A percentile compares a stretch with the other conserved stretches of the same genome.
phyloP scores from a whole-genome alignment of 2,888 invertebrate species.

The Branchellion lobata region DNA sequence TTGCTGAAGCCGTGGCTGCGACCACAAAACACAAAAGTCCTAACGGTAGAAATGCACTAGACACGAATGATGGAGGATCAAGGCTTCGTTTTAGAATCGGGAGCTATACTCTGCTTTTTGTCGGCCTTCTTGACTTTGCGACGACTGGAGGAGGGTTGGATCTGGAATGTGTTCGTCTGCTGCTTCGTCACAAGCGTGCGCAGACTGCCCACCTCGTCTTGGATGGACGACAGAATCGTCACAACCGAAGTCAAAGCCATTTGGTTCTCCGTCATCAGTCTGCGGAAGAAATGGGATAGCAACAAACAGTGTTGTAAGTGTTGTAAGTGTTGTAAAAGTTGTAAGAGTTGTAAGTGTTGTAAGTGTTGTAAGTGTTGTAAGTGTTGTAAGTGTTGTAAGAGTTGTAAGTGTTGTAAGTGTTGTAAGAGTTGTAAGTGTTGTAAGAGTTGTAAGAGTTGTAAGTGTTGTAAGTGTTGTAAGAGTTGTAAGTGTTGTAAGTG shows the following conservation, averaged over 20 bases:
- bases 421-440: too few species aligned
- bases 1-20: too few species aligned
- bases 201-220: slow-evolving; percentile 52
- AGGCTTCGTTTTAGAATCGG: neutral
- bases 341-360: neutral
- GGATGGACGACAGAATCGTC: slow-evolving; percentile 60
- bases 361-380: too few species aligned
- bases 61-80: neutral
- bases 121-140: slow-evolving; percentile 7
- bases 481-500: too few species aligned
- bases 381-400: neutral
- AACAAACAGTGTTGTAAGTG: too few species aligned
- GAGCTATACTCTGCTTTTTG: neutral
- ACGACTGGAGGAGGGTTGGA: slow-evolving; percentile 42
- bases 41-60: neutral
- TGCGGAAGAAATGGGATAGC: slow-evolving; percentile 30
- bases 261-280: slow-evolving; percentile 61
- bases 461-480: too few species aligned
- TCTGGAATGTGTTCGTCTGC: slow-evolving; percentile 48
- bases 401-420: too few species aligned
- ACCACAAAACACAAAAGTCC: neutral
- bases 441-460: too few species aligned
- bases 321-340: neutral
- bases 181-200: slow-evolving; percentile 49
- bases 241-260: slow-evolving; percentile 61